Conservation (phyloP, 2,113 vertebrate species). For the Arvicanthis niloticus region DNA sequence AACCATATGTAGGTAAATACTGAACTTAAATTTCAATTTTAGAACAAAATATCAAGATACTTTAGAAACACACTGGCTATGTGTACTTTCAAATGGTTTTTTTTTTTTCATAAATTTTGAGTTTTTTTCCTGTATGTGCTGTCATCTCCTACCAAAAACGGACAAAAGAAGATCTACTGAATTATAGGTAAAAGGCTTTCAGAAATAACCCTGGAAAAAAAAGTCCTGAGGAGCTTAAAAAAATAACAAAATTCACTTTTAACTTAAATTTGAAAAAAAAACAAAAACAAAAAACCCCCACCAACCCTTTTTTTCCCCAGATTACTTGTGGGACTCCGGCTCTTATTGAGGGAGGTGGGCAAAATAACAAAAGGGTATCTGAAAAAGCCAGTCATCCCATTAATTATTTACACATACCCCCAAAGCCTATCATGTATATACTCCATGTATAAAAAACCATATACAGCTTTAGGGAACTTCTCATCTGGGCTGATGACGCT, state of each 20-base stretch:
- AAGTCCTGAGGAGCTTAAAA: not conserved
- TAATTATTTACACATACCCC: not conserved
- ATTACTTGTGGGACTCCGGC: not conserved
- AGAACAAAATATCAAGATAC: conserved; percentile 20
- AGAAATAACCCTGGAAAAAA: conserved; percentile 39
- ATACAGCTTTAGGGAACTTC: not conserved
- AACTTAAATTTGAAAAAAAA: not conserved
- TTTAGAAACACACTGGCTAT: not conserved
- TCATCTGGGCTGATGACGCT: not conserved
- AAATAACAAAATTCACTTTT: conserved; percentile 36
- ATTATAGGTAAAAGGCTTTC: conserved; percentile 42
- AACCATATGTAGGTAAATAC: conserved; percentile 30
- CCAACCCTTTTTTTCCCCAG: not conserved
- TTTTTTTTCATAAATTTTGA: not conserved
- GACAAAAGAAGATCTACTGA: not conserved
- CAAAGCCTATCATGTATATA: not conserved
- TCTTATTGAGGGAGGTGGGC: not conserved
- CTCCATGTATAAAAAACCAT: not conserved
- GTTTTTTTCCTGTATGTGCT: not conserved
- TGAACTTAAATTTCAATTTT: not conserved
- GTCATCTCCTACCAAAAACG: not conserved
- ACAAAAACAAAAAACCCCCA: too few relatives aligned
- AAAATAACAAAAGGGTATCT: not conserved
- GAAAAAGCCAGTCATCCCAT: not conserved
- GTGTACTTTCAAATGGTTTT: not conserved